These are phyloP conservation scores for Lasioglossum pauxillum DNA, from an alignment of 2,888 invertebrate genomes.

Conservation along the genomic window DNA sequence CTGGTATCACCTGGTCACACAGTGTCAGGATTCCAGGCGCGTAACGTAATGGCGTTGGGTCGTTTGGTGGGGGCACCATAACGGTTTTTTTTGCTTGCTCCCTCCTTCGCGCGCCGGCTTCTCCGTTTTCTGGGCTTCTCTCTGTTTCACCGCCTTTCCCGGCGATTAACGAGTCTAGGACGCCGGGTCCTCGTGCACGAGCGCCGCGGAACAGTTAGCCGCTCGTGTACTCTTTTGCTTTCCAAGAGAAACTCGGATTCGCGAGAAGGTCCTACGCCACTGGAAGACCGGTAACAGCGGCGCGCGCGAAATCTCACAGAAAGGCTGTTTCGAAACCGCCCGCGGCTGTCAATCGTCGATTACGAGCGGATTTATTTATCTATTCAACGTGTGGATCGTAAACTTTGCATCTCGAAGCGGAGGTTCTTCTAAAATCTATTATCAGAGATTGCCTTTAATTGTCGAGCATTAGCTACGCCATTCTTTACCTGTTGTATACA, in stretches of 20 bases:
- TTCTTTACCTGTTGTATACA: neutral
- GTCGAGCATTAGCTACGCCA: neutral
- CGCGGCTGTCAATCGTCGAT: neutral
- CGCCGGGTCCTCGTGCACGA: constrained; percentile 68
- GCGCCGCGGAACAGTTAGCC: constrained; percentile 74
- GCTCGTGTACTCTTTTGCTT: constrained; percentile 61
- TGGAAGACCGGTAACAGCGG: constrained; percentile 18
- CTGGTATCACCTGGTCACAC: constrained; percentile 72
- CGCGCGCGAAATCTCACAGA: constrained; percentile 43
- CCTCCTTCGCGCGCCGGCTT: constrained; percentile 19
- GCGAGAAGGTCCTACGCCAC: constrained; percentile 37
- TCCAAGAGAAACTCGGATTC: constrained; percentile 53
- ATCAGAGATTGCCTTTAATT: neutral
- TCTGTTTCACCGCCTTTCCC: constrained; percentile 50
- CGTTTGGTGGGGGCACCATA: constrained; percentile 65
- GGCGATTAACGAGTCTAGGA: constrained; percentile 79
- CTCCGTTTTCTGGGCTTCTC: constrained; percentile 64
- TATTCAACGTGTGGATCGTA: neutral
- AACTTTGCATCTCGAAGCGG: neutral
- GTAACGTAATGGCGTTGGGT: constrained; percentile 76
- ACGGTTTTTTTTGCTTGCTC: constrained; percentile 78
- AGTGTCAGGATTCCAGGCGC: constrained; percentile 77
- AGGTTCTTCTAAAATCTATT: neutral
- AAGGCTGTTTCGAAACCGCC: constrained; percentile 28
- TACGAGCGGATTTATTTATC: neutral